Evolutionary conservation across 2,888 invertebrate species (phyloP), one percentile per base, ranked within the genome.

Genomic region (Agrochola lychnidis): DNA sequence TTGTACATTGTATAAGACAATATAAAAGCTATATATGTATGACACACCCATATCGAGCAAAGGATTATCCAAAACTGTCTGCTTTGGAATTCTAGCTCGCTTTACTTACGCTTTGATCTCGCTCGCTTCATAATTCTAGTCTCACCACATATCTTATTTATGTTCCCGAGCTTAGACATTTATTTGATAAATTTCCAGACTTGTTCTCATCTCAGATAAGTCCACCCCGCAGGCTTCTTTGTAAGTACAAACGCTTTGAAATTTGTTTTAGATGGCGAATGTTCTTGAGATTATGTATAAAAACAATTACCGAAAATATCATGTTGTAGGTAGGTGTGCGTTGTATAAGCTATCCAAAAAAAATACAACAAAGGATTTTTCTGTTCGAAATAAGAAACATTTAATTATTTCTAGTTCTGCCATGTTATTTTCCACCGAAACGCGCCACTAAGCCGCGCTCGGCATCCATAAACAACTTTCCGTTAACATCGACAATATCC

Each of bases 81-180:
- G 67, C 68, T 68, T 70, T 73, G 62, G 61, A 70, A 59, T 73
- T 73, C 70, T 63, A 73, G 51, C 69, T 73, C 57, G 67, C 59
- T 82, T 83, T 83, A 73, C 68, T 61, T 57, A 71, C 30, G 61
- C 75, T 84, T 82, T 82, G 68, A 82, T 74, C 84, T 83, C 40
- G 63, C 70, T 79, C 59, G 51, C 56, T 71, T 66, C 48, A 66
- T 66, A 69, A 66, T 71, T 68, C 63, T 70, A 36, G 56, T 69
- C 61, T 62, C 51, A 57, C 66, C 70, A 67, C 74, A 68, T 79
- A 70, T 71, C 36, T 71, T 71, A 63, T 73, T 82, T 79, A 69
- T 75, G 25, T 53, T 66, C 51, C 36, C 51, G 10, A 73, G 70
- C 69, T 71, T 53, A 71, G 57, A 71, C 71, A 59, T 70, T 70